Evolutionary conservation across 2,797 vertebrate genomes (phyloP), one percentile per base, ranked within the genome.

Genomic region (Lemur catta): DNA sequence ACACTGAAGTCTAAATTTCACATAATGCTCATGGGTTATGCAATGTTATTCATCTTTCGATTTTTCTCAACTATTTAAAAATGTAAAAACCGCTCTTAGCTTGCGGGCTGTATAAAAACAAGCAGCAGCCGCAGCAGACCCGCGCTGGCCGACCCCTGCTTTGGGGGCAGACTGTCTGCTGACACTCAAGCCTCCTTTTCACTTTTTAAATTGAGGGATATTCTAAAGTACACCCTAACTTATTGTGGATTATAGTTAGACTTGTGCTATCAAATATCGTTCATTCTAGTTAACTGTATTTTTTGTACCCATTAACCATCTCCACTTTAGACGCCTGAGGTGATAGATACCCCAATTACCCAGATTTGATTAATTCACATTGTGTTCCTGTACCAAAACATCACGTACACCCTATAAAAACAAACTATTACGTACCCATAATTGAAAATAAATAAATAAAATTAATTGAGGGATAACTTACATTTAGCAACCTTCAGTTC

Each of bases 161-260:
- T n/a, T 20, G 10, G 6, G 2, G 7, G 12, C 12, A 17, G 0
- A 4, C 7, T 0, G 3, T 12, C 1, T 2, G 9, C 2, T 11
- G 7, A 24, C 0, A 7, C 14, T 15, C 4, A 28, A 5, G 24
- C 7, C 22, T 8, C 4, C 30, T 85, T 57, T 26, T 0, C 24
- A 22, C 18, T 72, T 35, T 30, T 17, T 0, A 28, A 26, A 52
- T 13, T 22, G 46, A 38, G 22, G 6, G 4, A 0, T 67, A 20
- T 9, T n/a, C 4, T 35, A 35, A 20, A 67, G 63, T 67, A 20
- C 17, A 65, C 15, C 33, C 63, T n/a, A 65, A 65, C 63, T n/a
- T n/a, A n/a, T 7, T n/a, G 33, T 8, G 9, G 63, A 67, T 67
- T 67, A 9, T 8, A 67, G 33, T 18, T 65, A 18, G 0, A n/a